Base-by-base conservation (phyloP, 2,888 invertebrate genomes). In the Vannuccia rotundouncinata region DNA sequence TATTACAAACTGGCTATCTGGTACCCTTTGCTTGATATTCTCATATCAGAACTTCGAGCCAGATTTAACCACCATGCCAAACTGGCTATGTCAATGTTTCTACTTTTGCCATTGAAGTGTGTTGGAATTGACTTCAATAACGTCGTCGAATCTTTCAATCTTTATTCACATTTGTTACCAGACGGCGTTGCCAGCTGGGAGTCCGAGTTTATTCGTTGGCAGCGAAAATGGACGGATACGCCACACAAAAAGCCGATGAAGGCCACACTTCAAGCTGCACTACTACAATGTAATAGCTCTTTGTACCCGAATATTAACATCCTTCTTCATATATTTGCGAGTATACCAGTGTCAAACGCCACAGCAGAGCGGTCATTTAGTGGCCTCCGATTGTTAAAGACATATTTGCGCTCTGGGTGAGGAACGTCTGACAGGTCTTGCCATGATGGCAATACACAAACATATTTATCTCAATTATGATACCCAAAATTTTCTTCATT, bases 281-380 rank as follows among this genome's bases (percentile, higher is more conserved):
- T 22, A 22, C 66, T 66, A 22, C 66, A 66, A 17, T 66, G 66
- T 66, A 66, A 66, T 66, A 66, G 66, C 66, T 66, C 25, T 66
- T 66, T 66, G 66, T 66, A 66, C 66, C 66, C 66, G 66, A 66
- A 66, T 66, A 66, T 66, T 66, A 66, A 66, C 66, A 66, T 66
- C 10, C 66, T 66, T 66, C 66, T 66, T 66, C 25, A 22, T n/a
- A 66, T 66, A 66, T 66, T 66, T 66, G 45, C 45, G 45, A 17
- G 45, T 45, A 45, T 45, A 45, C 45, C 45, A 45, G 45, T 45
- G 45, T 45, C 45, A 45, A 45, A 45, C 45, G 45, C 45, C 45
- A 66, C 66, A 66, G 10, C 66, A 66, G 66, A 66, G 25, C 25
- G 66, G 66, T 66, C 66, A 66, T 66, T 66, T 66, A 66, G 66